Percentiles rank a stretch among this genome's conserved stretches.
phyloP scores from a whole-genome alignment of 2,888 invertebrate species.

The Frankliniella fusca region DNA sequence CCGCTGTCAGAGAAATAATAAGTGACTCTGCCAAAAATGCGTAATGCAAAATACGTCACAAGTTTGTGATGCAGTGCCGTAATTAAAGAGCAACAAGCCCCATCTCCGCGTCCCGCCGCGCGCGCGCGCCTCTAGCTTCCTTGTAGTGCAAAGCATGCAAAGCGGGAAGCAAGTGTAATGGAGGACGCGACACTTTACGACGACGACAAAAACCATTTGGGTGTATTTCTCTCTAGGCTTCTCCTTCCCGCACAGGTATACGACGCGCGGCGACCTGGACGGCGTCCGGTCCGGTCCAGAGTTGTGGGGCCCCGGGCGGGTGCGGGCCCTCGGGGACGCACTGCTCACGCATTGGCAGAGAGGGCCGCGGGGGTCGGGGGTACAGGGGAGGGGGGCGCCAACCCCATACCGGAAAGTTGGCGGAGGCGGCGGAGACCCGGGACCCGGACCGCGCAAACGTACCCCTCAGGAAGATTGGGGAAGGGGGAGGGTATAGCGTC shows the following conservation, averaged over 20 bases:
- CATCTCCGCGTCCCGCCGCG: neutral
- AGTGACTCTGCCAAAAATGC: constrained; percentile 24
- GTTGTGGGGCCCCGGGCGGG: neutral
- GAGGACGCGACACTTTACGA: neutral
- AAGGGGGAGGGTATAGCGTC: neutral
- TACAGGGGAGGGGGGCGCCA: no score
- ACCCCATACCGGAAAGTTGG: no score
- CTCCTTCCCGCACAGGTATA: neutral
- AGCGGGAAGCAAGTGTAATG: no score
- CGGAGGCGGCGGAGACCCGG: no score
- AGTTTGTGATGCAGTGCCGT: constrained; percentile 17
- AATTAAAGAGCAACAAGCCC: neutral
- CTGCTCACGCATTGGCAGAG: constrained; percentile 5
- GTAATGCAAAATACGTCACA: constrained; percentile 2
- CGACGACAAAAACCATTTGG: neutral
- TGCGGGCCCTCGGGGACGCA: neutral
- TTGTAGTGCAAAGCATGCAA: no score
- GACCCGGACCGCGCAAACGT: no score
- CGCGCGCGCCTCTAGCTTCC: neutral
- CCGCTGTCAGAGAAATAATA: constrained; percentile 17
- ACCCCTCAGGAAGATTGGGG: neutral
- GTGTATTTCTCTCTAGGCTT: neutral
- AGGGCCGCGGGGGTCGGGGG: neutral
- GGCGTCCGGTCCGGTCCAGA: neutral
- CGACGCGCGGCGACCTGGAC: no score